These are phyloP conservation scores for Formica exsecta DNA, from an alignment of 1,140 invertebrate genomes.

Conservation along the genomic window DNA sequence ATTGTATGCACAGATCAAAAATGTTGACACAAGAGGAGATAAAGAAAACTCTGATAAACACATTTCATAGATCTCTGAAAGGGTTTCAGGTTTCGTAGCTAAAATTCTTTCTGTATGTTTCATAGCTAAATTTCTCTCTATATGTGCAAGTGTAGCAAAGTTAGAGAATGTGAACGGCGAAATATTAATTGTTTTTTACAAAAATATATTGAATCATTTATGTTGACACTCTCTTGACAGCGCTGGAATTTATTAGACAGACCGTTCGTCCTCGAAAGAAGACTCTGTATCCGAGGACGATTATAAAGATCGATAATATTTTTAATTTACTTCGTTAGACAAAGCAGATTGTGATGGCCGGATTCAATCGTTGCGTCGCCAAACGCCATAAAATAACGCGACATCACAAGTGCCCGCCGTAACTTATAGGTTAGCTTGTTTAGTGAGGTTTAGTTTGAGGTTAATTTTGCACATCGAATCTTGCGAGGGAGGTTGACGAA, in stretches of 20 bases:
- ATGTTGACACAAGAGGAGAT: not conserved
- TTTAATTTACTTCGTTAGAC: conserved; percentile 38
- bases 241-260: conserved; percentile 35
- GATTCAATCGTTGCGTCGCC: not conserved
- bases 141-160: not conserved
- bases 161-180: not conserved
- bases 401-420: conserved; percentile 62
- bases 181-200: conserved; percentile 1
- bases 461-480: conserved; percentile 71
- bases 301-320: not conserved
- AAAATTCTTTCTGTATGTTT: not conserved
- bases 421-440: conserved; percentile 83
- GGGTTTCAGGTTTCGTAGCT: not conserved
- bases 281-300: not conserved
- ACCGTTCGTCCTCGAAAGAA: not conserved
- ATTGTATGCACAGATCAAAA: not conserved
- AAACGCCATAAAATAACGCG: conserved; percentile 72
- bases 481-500: conserved; percentile 6
- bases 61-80: not conserved
- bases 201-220: not conserved
- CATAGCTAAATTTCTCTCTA: too few relatives aligned
- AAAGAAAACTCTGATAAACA: not conserved
- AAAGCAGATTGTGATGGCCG: too few relatives aligned
- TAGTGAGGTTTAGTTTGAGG: conserved; percentile 82
- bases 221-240: conserved; percentile 72